Base-by-base conservation (phyloP, 2,797 vertebrate genomes). In the Sebastes hubbsi region DNA sequence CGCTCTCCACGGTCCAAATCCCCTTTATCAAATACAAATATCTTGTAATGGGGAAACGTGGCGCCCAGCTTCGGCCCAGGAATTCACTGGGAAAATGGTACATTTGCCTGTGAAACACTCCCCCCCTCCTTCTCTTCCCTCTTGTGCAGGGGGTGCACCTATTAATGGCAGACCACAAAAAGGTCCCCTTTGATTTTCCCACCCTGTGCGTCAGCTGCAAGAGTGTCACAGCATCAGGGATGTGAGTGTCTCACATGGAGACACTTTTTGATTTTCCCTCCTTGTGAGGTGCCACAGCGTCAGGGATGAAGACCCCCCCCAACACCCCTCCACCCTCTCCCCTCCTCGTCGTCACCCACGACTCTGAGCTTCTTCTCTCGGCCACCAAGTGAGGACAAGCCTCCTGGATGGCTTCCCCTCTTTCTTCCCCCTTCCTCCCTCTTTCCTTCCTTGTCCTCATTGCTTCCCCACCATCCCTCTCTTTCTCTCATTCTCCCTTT, bases 111-210 rank as follows among this genome's bases (percentile, higher is more conserved):
- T 55, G 75, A 86, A 81, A 85, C 81, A 70, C 78, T 77, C 66
- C 13, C 11, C 38, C 58, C 38, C 29, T 20, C 55, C 14, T 32
- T 18, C 34, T 13, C 34, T 38, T 62, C 72, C 46, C 69, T 55
- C 32, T 36, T 75, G 63, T 52, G 69, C 78, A 60, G 81, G 36
- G 72, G 75, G 60, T 32, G 56, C 85, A 81, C 87, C 83, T 93
- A 88, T 93, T 89, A 88, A 82, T 86, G 88, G 80, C 85, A 78
- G 84, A 87, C 88, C 88, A 88, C 84, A 87, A 88, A 93, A 91
- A 92, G 92, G 88, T 82, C 90, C 75, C 83, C 89, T 94, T 93
- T 93, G 91, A 93, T 92, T 92, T 83, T 32, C 75, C 73, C 76
- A 83, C 81, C 86, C 77, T 69, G 84, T 87, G 82, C 71, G 80